Percentiles rank a stretch among this genome's conserved stretches.
Conservation (phyloP, 2,888 invertebrate species). For the Isoperla grammatica region DNA sequence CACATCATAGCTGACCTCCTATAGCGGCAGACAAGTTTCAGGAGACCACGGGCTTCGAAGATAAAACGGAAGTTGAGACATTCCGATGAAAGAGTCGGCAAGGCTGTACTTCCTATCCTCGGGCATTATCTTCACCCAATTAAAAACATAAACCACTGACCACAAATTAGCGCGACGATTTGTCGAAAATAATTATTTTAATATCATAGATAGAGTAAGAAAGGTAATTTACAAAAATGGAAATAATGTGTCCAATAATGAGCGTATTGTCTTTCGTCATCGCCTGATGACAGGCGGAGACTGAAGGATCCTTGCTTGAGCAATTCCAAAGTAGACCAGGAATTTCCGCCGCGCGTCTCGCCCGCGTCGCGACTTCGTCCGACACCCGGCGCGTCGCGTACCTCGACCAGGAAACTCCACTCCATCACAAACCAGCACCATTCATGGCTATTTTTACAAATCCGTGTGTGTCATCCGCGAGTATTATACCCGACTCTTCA, state of each 20-base stretch:
- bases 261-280: not conserved
- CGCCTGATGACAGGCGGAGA: no score
- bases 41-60: no score
- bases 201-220: not conserved
- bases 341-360: conserved; percentile 7
- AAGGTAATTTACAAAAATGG: not conserved
- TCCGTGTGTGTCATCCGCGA: not conserved
- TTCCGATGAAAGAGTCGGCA: not conserved
- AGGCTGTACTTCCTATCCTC: not conserved
- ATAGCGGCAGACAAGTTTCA: no score
- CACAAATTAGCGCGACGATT: conserved; percentile 16
- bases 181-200: conserved; percentile 9
- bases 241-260: conserved; percentile 4
- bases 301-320: not conserved
- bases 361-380: not conserved
- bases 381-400: not conserved
- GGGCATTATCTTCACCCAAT: not conserved
- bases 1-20: no score
- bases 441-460: no score
- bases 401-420: not conserved
- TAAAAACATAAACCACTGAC: conserved; percentile 7
- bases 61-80: conserved; percentile 11
- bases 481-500: not conserved
- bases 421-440: not conserved
- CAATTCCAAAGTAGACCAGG: conserved; percentile 11